Conservation (phyloP, 92 coral and sea anemone species). For the Epizoanthus ramosus region DNA sequence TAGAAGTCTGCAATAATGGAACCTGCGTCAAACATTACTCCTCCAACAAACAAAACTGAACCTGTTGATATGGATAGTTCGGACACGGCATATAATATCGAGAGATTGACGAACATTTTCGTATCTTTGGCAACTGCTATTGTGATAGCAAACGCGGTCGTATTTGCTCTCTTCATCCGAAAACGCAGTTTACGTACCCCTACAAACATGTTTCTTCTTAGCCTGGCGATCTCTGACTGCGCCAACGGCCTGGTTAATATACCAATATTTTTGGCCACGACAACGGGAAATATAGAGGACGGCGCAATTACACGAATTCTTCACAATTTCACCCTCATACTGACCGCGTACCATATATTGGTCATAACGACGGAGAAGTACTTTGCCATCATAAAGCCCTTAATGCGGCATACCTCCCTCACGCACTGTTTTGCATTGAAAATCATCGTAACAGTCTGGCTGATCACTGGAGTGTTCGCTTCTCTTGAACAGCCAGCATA, state of each 20-base stretch:
- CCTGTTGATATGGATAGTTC: too few relatives aligned
- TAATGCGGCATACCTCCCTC: neutral
- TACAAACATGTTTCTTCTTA: conserved; percentile 39
- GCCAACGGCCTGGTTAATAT: conserved; percentile 20
- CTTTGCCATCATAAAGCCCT: conserved; percentile 25
- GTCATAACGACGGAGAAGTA: conserved; percentile 26
- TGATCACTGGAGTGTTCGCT: neutral
- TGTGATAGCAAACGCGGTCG: neutral
- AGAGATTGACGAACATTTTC: neutral
- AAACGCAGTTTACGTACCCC: conserved; percentile 32
- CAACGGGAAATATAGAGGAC: neutral
- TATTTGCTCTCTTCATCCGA: conserved; percentile 18
- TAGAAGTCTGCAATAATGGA: too few relatives aligned
- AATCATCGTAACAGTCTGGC: conserved; percentile 7
- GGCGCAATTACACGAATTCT: neutral
- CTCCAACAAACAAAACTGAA: too few relatives aligned
- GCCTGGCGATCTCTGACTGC: conserved; percentile 31
- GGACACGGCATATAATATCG: too few relatives aligned
- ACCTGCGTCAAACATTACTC: too few relatives aligned
- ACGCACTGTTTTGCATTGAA: conserved; percentile 7
- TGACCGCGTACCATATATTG: conserved; percentile 30
- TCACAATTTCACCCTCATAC: conserved; percentile 17
- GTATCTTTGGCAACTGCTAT: conserved; percentile 10
- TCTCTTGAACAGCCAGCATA: neutral
- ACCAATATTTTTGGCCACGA: neutral